phyloP scores from a whole-genome alignment of 2,888 invertebrate genomes.

The Euphydryas editha region DNA sequence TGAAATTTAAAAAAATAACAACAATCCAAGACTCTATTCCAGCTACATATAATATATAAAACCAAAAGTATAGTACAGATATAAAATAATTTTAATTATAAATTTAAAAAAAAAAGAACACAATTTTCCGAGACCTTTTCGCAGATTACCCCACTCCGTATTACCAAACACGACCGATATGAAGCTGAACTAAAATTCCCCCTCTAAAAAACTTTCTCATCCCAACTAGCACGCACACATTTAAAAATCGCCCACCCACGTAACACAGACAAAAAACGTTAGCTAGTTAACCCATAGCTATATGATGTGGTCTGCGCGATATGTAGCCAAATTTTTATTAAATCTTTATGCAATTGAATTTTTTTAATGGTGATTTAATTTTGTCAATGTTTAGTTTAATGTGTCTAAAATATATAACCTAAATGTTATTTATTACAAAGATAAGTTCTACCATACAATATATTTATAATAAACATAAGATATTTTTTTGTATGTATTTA shows the following conservation, averaged over 20 bases:
- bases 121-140: neutral
- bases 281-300: constrained; percentile 57
- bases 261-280: constrained; percentile 76
- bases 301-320: constrained; percentile 10
- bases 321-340: constrained; percentile 5
- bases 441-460: too few species aligned
- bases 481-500: too few species aligned
- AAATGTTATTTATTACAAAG: too few species aligned
- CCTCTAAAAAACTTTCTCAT: constrained; percentile 45
- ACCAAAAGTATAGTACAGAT: neutral
- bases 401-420: too few species aligned
- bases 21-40: too few species aligned
- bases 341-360: neutral
- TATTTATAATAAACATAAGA: too few species aligned
- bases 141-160: constrained; percentile 4
- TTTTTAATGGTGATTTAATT: neutral
- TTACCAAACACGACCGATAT: constrained; percentile 22
- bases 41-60: neutral
- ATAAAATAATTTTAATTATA: neutral
- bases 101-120: neutral
- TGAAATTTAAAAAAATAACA: too few species aligned
- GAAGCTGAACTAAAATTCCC: constrained; percentile 40
- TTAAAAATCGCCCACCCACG: constrained; percentile 62
- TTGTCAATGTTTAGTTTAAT: too few species aligned
- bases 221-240: constrained; percentile 61